Conservation (phyloP, 2,113 vertebrate genomes). For the Hassar affinis region DNA sequence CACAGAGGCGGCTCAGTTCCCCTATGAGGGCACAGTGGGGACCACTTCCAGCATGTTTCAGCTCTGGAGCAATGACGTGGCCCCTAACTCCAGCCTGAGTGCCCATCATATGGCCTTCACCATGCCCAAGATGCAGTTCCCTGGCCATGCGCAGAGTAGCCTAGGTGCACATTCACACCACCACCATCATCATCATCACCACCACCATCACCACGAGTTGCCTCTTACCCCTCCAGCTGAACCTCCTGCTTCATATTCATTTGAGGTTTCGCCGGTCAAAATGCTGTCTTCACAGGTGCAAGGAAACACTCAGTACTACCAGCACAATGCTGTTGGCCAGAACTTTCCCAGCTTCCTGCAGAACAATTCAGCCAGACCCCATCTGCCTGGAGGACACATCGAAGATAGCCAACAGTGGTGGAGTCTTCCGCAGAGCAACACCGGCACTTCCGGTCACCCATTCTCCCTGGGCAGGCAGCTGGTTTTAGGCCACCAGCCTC, state of each 20-base stretch:
- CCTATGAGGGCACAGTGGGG: constrained; percentile 73
- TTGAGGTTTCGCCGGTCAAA: constrained; percentile 82
- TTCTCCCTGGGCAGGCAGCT: constrained; percentile 76
- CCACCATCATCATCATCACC: constrained; percentile 69
- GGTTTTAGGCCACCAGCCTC: constrained; percentile 79
- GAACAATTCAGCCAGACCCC: constrained; percentile 70
- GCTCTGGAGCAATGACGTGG: constrained; percentile 80
- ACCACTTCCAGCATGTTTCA: constrained; percentile 80
- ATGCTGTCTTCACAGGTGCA: constrained; percentile 73
- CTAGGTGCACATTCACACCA: constrained; percentile 70
- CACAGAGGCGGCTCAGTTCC: constrained; percentile 69
- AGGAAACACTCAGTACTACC: constrained; percentile 71
- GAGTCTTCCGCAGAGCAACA: constrained; percentile 77
- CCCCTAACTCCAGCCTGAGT: constrained; percentile 68
- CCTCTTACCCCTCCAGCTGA: constrained; percentile 83
- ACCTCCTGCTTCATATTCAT: constrained; percentile 75
- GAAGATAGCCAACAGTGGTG: constrained; percentile 83
- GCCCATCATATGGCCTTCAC: constrained; percentile 79
- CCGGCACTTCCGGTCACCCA: constrained; percentile 62
- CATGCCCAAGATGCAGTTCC: constrained; percentile 78
- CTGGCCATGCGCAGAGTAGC: constrained; percentile 71
- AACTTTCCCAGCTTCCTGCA: constrained; percentile 79
- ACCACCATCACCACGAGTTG: constrained; percentile 78
- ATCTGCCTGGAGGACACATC: constrained; percentile 66
- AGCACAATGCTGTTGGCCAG: constrained; percentile 73